These are phyloP conservation scores for Platichthys stellatus DNA, from an alignment of 2,113 vertebrate species.

Conservation along the genomic window DNA sequence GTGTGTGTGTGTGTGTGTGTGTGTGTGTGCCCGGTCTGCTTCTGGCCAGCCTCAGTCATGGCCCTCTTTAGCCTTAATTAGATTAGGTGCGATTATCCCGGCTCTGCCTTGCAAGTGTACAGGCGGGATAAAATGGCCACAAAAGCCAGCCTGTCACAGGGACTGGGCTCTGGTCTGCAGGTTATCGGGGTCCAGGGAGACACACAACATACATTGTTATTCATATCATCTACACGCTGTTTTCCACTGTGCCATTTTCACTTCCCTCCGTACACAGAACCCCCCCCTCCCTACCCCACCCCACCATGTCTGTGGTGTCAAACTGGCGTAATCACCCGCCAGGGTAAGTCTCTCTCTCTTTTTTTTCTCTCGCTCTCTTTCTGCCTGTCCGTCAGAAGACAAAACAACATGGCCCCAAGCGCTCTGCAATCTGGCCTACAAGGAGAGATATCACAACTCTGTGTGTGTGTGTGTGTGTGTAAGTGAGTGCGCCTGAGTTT, in stretches of 20 bases:
- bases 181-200: conserved; percentile 76
- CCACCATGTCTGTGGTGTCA: conserved; percentile 63
- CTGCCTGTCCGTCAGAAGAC: conserved; percentile 73
- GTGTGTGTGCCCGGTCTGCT: conserved; percentile 62
- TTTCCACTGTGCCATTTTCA: conserved; percentile 67
- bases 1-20: conserved; percentile 2
- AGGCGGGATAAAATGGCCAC: conserved; percentile 94
- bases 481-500: conserved; percentile 11
- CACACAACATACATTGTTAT: conserved; percentile 77
- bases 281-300: not conserved
- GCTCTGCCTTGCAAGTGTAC: conserved; percentile 99
- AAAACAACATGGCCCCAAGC: conserved; percentile 86
- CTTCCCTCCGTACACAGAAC: conserved; percentile 44
- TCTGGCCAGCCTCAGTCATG: conserved; percentile 95
- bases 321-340: conserved; percentile 67
- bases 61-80: conserved; percentile 99
- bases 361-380: conserved; percentile 17
- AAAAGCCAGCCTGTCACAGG: conserved; percentile 93
- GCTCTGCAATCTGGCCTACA: conserved; percentile 85
- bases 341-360: conserved; percentile 52
- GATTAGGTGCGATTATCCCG: conserved; percentile 98
- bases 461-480: conserved; percentile 5
- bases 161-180: conserved; percentile 69
- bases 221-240: conserved; percentile 76
- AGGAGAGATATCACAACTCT: conserved; percentile 70